phyloP scores from a whole-genome alignment of 2,888 invertebrate genomes.

The Drosophila hamatofila region DNA sequence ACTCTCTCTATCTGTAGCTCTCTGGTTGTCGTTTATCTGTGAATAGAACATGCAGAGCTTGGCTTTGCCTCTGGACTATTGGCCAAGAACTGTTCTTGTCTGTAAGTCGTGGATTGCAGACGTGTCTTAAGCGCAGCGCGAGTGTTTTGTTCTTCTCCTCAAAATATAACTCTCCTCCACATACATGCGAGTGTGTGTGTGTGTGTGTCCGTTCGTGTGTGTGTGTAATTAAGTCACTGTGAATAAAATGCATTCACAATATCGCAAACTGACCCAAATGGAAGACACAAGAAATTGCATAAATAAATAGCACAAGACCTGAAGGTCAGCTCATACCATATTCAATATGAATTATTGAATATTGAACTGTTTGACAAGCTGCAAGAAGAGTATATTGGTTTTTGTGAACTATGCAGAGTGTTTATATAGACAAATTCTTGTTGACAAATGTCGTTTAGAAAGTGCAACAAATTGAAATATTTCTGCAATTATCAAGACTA shows the following conservation, averaged over 20 bases:
- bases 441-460: not conserved
- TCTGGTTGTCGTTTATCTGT: slow-evolving; percentile 19
- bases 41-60: slow-evolving; percentile 27
- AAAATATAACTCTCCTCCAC: slow-evolving; percentile 2
- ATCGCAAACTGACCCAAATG: slow-evolving; percentile 35
- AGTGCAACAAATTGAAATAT: not conserved
- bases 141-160: not conserved
- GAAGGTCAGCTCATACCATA: slow-evolving; percentile 34
- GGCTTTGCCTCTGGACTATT: slow-evolving; percentile 28
- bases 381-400: not conserved
- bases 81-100: slow-evolving; percentile 70
- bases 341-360: slow-evolving; percentile 12
- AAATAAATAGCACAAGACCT: slow-evolving; percentile 25
- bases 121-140: slow-evolving; percentile 51
- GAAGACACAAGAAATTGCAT: slow-evolving; percentile 12
- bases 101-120: slow-evolving; percentile 69
- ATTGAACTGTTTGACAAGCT: no score
- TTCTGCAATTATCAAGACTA: not conserved
- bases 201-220: slow-evolving; percentile 5
- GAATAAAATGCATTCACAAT: slow-evolving; percentile 22
- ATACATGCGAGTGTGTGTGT: slow-evolving; percentile 1
- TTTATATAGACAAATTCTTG: not conserved
- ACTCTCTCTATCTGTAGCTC: slow-evolving; percentile 1
- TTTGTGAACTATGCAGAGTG: not conserved
- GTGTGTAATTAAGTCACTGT: slow-evolving; percentile 11